Evolutionary conservation across 2,113 vertebrate species (phyloP).

Genomic region (Myrmecophaga tridactyla): DNA sequence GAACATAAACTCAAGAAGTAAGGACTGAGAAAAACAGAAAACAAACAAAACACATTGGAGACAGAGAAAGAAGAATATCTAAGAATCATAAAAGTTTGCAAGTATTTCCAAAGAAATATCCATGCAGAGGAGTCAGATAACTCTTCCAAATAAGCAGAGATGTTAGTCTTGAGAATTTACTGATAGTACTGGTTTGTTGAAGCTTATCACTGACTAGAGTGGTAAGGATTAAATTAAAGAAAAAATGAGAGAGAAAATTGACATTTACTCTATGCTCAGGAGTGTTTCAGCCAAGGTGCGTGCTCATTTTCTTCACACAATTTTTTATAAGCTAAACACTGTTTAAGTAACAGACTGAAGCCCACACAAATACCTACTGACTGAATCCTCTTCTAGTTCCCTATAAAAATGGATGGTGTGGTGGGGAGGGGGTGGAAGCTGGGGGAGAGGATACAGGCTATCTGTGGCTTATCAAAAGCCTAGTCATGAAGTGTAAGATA

Average conservation of each 20-base stretch:
- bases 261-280: neutral
- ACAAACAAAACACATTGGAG: rapidly evolving
- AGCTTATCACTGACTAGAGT: neutral
- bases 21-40: neutral
- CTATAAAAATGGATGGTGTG: neutral
- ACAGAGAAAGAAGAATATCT: neutral
- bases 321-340: neutral
- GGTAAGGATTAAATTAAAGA: neutral
- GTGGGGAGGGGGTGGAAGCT: too few species aligned
- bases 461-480: neutral
- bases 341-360: neutral
- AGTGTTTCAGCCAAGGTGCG: neutral
- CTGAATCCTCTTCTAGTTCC: neutral
- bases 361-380: neutral
- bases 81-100: neutral
- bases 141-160: neutral
- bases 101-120: neutral
- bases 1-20: neutral
- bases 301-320: neutral
- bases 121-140: neutral
- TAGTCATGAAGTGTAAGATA: neutral
- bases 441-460: neutral
- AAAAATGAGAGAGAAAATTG: neutral
- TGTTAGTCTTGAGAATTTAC: neutral
- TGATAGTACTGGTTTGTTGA: rapidly evolving